Base-by-base conservation (phyloP, 2,888 invertebrate genomes). In the Nemoura dubitans region DNA sequence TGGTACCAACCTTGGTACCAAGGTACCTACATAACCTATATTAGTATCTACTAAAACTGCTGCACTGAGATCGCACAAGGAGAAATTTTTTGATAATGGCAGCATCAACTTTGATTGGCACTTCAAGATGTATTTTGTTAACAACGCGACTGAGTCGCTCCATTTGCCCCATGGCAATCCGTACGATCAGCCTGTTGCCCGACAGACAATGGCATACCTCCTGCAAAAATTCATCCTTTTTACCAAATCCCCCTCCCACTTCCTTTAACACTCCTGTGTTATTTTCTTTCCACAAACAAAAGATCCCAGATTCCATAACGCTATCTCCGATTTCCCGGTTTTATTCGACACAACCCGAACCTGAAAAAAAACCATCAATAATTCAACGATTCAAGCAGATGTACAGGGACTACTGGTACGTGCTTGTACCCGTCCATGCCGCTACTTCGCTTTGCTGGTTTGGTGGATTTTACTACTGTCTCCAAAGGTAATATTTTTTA, bases 371-470 rank as follows among this genome's bases (percentile, higher is more conserved):
- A 91, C 90, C 92, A 89, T 93, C 95, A 0, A 90, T 98, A 0
- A 95, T 97, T 90, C 94, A 96, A 89, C 95, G 94, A 90, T 98
- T 99, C 91, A 98, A 98, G 91, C 93, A 95, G 90, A 97, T 98
- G 95, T 97, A 97, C 91, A 96, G 96, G 91, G 96, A 98, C 90
- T 99, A 99, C 92, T 99, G 99, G 97, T 98, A 99, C 92, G 96
- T 99, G 86, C 92, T 98, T 87, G 93, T 99, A 87, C 99, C 98
- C 3, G 99, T 99, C 0, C 99, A 99, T 92, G 90, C 96, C 84
- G 94, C 95, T 26, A 98, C 98, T 14, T 99, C 98, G 0, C 92
- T 94, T 43, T 93, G 96, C 86, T 99, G 99, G 99, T 95, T 96
- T 91, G 96, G 96, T 25, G 92, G 95, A 27, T 98, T 98, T 92